Percentiles rank a stretch among this genome's conserved stretches.
Conservation (phyloP, 2,113 vertebrate species). For the Pelodiscus sinensis region DNA sequence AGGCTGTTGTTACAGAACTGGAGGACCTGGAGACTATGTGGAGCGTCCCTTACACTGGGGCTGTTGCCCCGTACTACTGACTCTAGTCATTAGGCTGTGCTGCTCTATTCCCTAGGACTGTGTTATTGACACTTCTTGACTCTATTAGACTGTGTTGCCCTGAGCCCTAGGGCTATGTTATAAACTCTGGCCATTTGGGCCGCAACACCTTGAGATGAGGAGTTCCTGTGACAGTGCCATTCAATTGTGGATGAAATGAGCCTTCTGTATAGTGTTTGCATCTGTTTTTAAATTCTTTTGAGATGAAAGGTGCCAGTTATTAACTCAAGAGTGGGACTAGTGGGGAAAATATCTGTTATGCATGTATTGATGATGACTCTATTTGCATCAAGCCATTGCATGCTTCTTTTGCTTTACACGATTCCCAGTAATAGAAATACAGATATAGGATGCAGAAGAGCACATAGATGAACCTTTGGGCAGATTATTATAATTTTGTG, state of each 20-base stretch:
- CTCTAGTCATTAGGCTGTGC: no score
- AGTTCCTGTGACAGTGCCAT: background rate
- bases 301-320: background rate
- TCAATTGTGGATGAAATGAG: background rate
- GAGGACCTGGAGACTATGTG: no score
- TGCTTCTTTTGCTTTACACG: rapidly evolving
- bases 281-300: background rate
- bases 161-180: no score
- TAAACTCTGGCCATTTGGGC: no score
- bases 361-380: background rate
- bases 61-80: no score
- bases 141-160: no score
- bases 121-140: no score
- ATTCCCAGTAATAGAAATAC: background rate
- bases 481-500: background rate
- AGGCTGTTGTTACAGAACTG: no score
- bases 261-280: background rate
- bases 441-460: background rate
- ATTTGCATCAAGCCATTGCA: rapidly evolving
- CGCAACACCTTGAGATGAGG: no score
- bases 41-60: no score
- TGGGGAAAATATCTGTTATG: background rate
- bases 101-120: no score
- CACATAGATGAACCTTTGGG: background rate
- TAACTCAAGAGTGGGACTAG: background rate